These are phyloP conservation scores for Eurosta solidaginis DNA, from an alignment of 1,140 invertebrate genomes.

Conservation along the genomic window DNA sequence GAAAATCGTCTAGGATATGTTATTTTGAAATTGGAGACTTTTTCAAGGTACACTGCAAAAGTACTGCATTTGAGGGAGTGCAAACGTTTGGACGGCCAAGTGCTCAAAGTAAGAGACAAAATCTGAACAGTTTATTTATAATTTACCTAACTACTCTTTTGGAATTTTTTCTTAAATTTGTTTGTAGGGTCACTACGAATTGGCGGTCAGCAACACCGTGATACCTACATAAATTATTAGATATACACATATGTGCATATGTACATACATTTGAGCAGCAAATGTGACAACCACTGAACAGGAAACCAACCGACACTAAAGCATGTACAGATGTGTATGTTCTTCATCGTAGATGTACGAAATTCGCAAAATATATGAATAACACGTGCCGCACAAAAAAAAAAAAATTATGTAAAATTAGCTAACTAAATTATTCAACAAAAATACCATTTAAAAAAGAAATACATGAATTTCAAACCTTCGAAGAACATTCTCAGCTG, in stretches of 20 bases:
- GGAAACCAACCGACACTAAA: not conserved
- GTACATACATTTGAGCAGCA: constrained; percentile 5
- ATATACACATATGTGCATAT: no score
- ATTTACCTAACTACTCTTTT: not conserved
- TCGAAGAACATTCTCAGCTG: no score
- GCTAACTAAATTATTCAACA: no score
- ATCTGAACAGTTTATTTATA: not conserved
- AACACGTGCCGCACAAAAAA: not conserved
- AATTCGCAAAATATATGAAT: not conserved
- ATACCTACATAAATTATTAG: no score
- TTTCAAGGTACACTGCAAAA: no score
- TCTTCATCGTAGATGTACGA: constrained; percentile 4
- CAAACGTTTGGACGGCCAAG: not conserved
- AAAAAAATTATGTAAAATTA: not conserved
- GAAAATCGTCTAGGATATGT: no score
- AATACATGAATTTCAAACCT: no score
- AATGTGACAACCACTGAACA: not conserved
- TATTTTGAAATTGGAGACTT: no score
- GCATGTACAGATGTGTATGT: not conserved
- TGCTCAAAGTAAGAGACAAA: not conserved
- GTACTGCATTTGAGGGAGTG: not conserved
- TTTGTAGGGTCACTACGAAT: not conserved
- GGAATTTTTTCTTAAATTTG: not conserved
- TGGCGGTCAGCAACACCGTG: constrained; percentile 20
- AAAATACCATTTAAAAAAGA: no score